phyloP scores from a whole-genome alignment of 2,113 vertebrate genomes.

The Phycodurus eques region DNA sequence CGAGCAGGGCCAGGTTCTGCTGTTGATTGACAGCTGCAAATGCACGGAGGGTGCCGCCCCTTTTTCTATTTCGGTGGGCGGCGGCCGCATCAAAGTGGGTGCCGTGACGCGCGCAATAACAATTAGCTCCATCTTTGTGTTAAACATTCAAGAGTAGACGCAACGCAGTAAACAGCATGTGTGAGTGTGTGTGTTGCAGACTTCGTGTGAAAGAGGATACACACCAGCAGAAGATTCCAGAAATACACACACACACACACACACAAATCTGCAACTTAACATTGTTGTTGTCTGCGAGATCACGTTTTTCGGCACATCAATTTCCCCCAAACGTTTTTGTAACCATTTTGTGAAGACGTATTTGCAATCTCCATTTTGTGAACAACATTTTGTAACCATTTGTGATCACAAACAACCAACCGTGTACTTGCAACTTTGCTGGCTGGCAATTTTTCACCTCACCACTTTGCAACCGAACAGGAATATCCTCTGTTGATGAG shows the following conservation, averaged over 20 bases:
- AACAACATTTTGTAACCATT: not conserved
- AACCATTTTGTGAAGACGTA: not conserved
- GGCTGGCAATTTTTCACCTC: too few relatives aligned
- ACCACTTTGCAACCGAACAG: too few relatives aligned
- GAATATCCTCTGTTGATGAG: not conserved
- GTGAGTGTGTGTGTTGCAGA: not conserved
- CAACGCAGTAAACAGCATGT: not conserved
- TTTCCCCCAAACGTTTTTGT: too few relatives aligned
- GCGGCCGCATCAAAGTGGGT: slow-evolving; percentile 43
- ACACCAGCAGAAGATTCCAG: slow-evolving; percentile 31
- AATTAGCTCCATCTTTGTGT: not conserved
- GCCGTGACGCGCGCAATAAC: not conserved
- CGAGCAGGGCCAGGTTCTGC: not conserved
- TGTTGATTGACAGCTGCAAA: slow-evolving; percentile 60
- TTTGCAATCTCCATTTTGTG: too few relatives aligned
- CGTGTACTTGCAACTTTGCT: too few relatives aligned
- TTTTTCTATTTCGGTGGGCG: slow-evolving; percentile 48
- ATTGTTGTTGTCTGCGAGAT: not conserved
- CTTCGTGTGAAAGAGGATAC: slow-evolving; percentile 47
- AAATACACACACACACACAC: slow-evolving; percentile 26
- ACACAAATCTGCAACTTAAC: not conserved
- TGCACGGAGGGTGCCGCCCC: slow-evolving; percentile 33
- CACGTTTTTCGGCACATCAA: not conserved
- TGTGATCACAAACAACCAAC: not conserved
- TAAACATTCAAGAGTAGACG: not conserved